These are phyloP conservation scores for Sarotherodon lohbergeri DNA, from an alignment of 2,113 vertebrate genomes.

Conservation along the genomic window DNA sequence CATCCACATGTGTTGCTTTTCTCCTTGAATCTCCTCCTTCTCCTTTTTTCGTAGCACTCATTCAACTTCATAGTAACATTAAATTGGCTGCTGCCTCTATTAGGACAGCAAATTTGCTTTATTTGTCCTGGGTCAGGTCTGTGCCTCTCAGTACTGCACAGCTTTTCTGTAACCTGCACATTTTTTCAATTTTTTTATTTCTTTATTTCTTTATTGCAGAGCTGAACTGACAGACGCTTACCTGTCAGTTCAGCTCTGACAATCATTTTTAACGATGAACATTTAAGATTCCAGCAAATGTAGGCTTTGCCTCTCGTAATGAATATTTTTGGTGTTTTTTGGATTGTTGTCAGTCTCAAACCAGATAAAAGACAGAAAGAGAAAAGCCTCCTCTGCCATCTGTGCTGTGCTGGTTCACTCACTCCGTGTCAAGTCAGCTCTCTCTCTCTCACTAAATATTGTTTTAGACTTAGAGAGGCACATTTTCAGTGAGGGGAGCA, in stretches of 20 bases:
- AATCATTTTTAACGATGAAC: not conserved
- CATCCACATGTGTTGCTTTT: not conserved
- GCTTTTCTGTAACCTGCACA: not conserved
- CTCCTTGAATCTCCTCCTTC: rapidly evolving
- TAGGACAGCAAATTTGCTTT: not conserved
- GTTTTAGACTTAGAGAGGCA: constrained; percentile 67
- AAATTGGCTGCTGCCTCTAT: not conserved
- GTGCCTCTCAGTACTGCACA: not conserved
- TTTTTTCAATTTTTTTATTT: not conserved
- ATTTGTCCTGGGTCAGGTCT: rapidly evolving
- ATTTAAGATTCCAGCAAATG: not conserved
- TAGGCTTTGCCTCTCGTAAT: not conserved
- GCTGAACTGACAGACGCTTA: not conserved
- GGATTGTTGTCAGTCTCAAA: not conserved
- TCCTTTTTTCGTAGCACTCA: not conserved
- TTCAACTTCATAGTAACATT: not conserved
- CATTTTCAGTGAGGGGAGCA: constrained; percentile 59
- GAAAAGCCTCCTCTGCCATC: constrained; percentile 16
- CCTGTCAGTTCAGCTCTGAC: not conserved
- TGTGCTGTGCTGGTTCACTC: constrained; percentile 48
- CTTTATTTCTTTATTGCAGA: not conserved
- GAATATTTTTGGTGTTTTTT: not conserved
- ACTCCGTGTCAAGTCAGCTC: constrained; percentile 53
- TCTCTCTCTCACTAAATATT: constrained; percentile 59
- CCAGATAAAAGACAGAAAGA: constrained; percentile 18